Percentiles rank a stretch among this genome's conserved stretches.
Conservation (phyloP, 1,140 invertebrate genomes). For the Colletes latitarsis region DNA sequence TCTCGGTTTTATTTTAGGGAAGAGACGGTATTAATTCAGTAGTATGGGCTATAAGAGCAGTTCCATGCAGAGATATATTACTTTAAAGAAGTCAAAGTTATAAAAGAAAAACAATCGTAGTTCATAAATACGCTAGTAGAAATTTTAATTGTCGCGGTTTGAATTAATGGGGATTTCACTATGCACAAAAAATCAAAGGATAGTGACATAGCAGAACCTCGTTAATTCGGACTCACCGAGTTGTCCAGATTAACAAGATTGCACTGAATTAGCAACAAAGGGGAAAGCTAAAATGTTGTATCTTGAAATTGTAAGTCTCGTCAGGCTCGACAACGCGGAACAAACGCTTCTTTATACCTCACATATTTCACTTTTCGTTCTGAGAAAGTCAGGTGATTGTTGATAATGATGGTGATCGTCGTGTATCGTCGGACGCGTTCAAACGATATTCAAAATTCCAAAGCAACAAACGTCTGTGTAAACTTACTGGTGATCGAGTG, state of each 20-base stretch:
- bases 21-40: no score
- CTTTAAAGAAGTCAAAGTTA: no score
- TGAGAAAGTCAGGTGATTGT: background rate
- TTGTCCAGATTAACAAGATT: no score
- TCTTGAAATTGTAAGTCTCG: background rate
- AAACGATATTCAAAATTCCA: background rate
- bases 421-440: background rate
- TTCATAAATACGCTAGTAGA: no score
- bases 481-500: slow-evolving; percentile 68
- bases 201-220: background rate
- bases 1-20: no score
- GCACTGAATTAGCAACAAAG: background rate
- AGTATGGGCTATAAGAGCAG: no score
- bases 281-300: background rate
- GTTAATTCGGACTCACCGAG: background rate
- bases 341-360: background rate
- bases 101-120: no score
- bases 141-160: no score
- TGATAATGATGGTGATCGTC: background rate
- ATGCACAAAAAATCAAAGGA: background rate
- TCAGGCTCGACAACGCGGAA: background rate
- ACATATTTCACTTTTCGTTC: background rate
- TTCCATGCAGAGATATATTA: no score
- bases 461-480: slow-evolving; percentile 21
- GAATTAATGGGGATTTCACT: background rate